Percentiles rank a stretch among this genome's conserved stretches.
These are phyloP conservation scores for Eulithis testata DNA, from an alignment of 2,888 invertebrate genomes.

Conservation along the genomic window DNA sequence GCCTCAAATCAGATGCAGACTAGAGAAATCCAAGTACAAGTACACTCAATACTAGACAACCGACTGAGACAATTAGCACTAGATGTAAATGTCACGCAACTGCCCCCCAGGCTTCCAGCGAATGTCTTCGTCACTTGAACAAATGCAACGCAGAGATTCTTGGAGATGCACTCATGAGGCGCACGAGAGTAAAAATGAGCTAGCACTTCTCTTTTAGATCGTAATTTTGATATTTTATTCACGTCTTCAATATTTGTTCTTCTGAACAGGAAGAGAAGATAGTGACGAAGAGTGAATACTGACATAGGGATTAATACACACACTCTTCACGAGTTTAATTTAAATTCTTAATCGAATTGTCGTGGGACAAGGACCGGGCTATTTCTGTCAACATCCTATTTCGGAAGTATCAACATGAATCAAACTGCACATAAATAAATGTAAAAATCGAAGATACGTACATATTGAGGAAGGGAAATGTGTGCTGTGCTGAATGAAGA, in stretches of 20 bases:
- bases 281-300: not conserved
- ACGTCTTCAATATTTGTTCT: not conserved
- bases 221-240: not conserved
- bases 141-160: conserved; percentile 27
- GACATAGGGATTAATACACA: too few relatives aligned
- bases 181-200: not conserved
- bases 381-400: conserved; percentile 61
- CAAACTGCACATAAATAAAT: conserved; percentile 54
- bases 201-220: not conserved
- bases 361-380: conserved; percentile 57
- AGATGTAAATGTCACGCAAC: conserved; percentile 75
- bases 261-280: not conserved
- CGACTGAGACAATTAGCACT: conserved; percentile 72
- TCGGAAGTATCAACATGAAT: conserved; percentile 53
- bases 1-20: conserved; percentile 73
- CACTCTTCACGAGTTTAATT: too few relatives aligned
- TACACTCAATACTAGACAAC: conserved; percentile 68
- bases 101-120: conserved; percentile 45
- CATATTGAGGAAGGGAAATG: not conserved
- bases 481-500: not conserved
- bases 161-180: not conserved
- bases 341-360: conserved; percentile 46
- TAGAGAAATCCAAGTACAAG: conserved; percentile 65
- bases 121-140: conserved; percentile 37
- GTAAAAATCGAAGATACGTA: conserved; percentile 36